Base-by-base conservation (phyloP, 2,113 vertebrate species). In the Vidua chalybeata region DNA sequence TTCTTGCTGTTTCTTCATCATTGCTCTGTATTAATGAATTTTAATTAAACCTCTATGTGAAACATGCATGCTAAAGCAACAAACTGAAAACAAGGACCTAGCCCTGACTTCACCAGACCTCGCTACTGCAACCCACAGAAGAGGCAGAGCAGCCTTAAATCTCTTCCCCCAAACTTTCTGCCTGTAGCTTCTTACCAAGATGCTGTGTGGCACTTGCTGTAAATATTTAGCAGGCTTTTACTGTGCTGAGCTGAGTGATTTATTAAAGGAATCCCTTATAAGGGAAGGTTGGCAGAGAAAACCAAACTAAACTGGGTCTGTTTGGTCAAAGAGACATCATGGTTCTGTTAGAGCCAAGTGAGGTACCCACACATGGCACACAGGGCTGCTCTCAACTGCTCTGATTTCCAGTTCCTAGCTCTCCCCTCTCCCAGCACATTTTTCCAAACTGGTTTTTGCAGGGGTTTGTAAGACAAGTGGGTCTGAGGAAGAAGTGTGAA, bases 181-280 rank as follows among this genome's bases (percentile, higher is more conserved):
- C 72, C 3, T 48, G 33, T 33, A 61, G 33, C 73, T 73, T 31
- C 69, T 74, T 58, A 59, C 80, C 48, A 31, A 74, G 48, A 46
- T 39, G 46, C 85, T 85, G 31, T 3, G 5, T 93, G 75, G 61
- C 82, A 41, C 63, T 88, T 91, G 17, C 21, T 94, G 89, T 92
- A 96, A 94, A 94, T 93, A 93, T 92, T 95, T 93, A 94, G 61
- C 13, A 1, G 48, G 11, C 10, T 84, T 93, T 83, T 92, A 51
- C 90, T 63, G 24, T 17, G 59, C 72, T 76, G 82, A 43, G 28
- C 62, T 68, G 54, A 59, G 79, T 28, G 62, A 77, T 77, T 87
- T 88, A 45, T 74, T 16, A 68, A 76, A 24, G 31, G 67, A 49
- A 27, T 55, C 61, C 61, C 84, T 89, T 94, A 27, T 13, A 89